A percentile compares a stretch with the other conserved stretches of the same genome.
These are phyloP conservation scores for Lasioglossum baleicum DNA, from an alignment of 1,140 invertebrate species.

Conservation along the genomic window DNA sequence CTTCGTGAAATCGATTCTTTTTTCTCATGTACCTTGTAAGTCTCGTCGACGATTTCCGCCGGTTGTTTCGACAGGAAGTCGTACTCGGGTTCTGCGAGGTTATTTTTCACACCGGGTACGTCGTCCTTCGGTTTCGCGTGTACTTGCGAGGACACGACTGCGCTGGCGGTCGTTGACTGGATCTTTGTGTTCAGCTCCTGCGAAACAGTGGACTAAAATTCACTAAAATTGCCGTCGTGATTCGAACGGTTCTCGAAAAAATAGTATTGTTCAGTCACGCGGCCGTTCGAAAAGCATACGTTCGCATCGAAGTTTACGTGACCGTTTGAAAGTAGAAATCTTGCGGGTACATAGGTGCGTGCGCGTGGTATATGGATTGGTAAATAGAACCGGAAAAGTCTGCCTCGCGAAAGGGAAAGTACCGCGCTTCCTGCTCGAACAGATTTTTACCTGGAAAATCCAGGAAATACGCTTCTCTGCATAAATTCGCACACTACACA, in stretches of 20 bases:
- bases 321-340: conserved; percentile 24
- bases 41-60: conserved; percentile 89
- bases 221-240: not conserved
- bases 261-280: too few species aligned
- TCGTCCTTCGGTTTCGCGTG: conserved; percentile 70
- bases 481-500: too few species aligned
- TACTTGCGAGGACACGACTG: conserved; percentile 66
- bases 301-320: conserved; percentile 12
- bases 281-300: not conserved
- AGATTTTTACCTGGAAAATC: not conserved
- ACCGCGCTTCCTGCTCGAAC: not conserved
- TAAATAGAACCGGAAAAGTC: conserved; percentile 19
- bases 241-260: too few species aligned
- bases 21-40: conserved; percentile 81
- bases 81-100: conserved; percentile 89
- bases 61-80: conserved; percentile 91
- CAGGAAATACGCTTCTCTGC: too few species aligned
- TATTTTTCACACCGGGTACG: conserved; percentile 82
- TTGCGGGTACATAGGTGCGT: not conserved
- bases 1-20: too few species aligned
- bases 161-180: conserved; percentile 64
- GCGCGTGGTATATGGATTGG: not conserved
- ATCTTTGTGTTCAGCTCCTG: conserved; percentile 7
- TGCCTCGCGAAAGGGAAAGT: not conserved
- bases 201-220: not conserved